Conservation (phyloP, 2,113 vertebrate species). For the Colossoma macropomum region DNA sequence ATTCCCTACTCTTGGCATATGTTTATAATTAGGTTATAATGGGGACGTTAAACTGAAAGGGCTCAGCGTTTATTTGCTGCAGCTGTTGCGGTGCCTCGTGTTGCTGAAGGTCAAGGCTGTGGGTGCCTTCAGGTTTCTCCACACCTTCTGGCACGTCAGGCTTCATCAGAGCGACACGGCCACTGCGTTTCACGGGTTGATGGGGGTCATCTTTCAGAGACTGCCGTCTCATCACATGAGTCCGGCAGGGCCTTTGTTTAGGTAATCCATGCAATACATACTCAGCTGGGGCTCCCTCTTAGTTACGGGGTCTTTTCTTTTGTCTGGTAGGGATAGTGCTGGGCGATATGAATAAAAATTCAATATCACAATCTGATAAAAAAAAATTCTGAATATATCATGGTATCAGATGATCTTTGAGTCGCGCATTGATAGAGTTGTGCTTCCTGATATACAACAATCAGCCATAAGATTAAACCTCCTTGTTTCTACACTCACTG, state of each 20-base stretch:
- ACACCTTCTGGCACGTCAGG: constrained; percentile 18
- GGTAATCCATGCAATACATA: constrained; percentile 25
- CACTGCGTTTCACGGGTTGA: constrained; percentile 3
- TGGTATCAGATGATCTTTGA: too few relatives aligned
- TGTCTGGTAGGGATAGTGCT: neutral
- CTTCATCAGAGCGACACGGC: neutral
- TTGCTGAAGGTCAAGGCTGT: constrained; percentile 43
- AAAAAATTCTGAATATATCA: too few relatives aligned
- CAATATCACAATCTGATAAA: too few relatives aligned
- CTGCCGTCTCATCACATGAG: constrained; percentile 24
- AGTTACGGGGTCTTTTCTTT: neutral
- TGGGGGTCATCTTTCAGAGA: neutral
- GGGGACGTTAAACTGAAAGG: constrained; percentile 34
- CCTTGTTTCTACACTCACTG: too few relatives aligned
- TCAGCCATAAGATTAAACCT: too few relatives aligned
- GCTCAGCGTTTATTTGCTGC: constrained; percentile 18
- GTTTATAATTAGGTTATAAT: constrained; percentile 52
- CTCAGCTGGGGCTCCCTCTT: constrained; percentile 26
- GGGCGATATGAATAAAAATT: too few relatives aligned
- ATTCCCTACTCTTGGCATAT: constrained; percentile 43
- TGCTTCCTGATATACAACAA: too few relatives aligned
- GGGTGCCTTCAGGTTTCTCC: neutral
- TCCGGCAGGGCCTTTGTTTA: constrained; percentile 36
- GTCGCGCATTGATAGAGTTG: too few relatives aligned
- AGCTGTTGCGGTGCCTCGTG: constrained; percentile 42